phyloP scores from a whole-genome alignment of 2,113 vertebrate genomes.

The Amphiprion ocellaris region DNA sequence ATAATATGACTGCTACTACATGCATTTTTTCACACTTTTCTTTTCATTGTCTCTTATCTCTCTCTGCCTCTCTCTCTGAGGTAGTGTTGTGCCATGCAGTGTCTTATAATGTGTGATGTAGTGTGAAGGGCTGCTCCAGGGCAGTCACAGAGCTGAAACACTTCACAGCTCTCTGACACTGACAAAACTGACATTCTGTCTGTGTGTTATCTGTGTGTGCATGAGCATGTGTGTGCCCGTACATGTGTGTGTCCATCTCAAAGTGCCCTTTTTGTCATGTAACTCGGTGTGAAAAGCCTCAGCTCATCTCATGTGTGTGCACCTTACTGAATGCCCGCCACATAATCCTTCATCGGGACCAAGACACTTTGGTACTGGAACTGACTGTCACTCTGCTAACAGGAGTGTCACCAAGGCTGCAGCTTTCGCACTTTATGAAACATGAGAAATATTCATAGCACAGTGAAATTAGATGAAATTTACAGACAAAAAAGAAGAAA shows the following conservation, averaged over 20 bases:
- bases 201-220: not conserved
- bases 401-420: not conserved
- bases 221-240: not conserved
- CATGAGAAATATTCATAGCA: not conserved
- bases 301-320: slow-evolving; percentile 10
- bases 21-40: too few species aligned
- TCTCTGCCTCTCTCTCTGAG: slow-evolving; percentile 14
- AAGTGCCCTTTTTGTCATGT: slow-evolving; percentile 32
- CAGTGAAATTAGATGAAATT: too few species aligned
- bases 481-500: too few species aligned
- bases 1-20: too few species aligned
- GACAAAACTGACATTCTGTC: slow-evolving; percentile 14
- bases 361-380: not conserved
- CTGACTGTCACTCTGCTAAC: not conserved
- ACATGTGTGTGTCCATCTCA: not conserved
- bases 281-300: not conserved
- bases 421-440: not conserved
- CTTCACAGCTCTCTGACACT: slow-evolving; percentile 32
- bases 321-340: not conserved
- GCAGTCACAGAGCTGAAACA: slow-evolving; percentile 37
- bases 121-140: slow-evolving; percentile 43
- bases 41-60: not conserved
- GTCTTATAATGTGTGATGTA: slow-evolving; percentile 48
- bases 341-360: not conserved
- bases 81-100: slow-evolving; percentile 27